Conservation (phyloP, 2,113 vertebrate genomes). For the Meleagris gallopavo region DNA sequence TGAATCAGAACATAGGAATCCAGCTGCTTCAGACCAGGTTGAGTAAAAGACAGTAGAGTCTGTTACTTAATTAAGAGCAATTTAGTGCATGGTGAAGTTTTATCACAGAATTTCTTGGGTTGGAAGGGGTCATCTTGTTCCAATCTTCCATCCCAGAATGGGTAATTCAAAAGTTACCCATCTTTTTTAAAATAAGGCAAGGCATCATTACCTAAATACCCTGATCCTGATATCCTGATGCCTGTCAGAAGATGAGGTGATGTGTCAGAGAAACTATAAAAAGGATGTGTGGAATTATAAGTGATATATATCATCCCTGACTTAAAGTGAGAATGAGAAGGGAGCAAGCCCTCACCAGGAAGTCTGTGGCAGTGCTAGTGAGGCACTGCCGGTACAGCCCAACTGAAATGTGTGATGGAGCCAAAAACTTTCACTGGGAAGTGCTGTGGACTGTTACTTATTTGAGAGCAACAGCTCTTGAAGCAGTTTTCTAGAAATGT, state of each 20-base stretch:
- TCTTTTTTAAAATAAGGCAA: neutral
- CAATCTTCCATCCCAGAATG: neutral
- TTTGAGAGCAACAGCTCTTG: neutral
- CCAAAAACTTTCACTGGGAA: neutral
- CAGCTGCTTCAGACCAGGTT: neutral
- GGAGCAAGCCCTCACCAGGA: neutral
- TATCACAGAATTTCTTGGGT: neutral
- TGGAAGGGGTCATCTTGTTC: neutral
- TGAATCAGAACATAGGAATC: neutral
- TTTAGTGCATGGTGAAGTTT: neutral
- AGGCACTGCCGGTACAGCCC: fast-evolving
- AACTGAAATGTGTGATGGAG: neutral
- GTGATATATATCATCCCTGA: neutral
- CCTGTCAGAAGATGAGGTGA: neutral
- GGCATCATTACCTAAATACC: neutral
- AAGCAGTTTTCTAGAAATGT: neutral
- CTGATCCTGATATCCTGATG: neutral
- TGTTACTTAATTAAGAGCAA: neutral
- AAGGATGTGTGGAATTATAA: neutral
- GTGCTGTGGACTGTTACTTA: neutral
- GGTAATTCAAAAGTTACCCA: neutral
- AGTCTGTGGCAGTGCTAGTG: neutral
- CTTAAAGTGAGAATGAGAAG: neutral
- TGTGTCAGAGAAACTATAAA: neutral
- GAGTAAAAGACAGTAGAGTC: neutral